Evolutionary conservation across 2,797 vertebrate genomes (phyloP).

Genomic region (Spinus pinus): DNA sequence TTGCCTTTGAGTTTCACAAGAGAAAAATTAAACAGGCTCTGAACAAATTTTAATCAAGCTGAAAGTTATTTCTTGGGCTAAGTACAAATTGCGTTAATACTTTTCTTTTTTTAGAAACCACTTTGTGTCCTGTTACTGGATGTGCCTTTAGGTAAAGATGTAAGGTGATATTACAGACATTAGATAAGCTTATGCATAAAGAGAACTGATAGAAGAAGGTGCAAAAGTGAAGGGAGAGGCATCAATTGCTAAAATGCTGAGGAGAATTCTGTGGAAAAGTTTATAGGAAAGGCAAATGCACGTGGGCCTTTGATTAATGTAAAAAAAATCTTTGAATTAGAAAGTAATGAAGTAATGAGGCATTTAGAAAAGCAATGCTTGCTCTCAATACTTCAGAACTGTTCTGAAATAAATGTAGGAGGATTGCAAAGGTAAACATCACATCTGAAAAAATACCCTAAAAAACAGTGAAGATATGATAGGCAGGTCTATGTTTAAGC

Average conservation of each 20-base stretch:
- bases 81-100: neutral
- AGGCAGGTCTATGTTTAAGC: neutral
- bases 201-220: neutral
- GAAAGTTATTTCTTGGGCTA: neutral
- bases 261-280: neutral
- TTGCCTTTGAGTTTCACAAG: neutral
- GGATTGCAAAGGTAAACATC: neutral
- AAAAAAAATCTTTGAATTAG: neutral
- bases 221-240: neutral
- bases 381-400: neutral
- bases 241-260: neutral
- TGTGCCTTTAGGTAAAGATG: neutral
- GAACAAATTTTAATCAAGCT: neutral
- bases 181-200: neutral
- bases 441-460: neutral
- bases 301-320: neutral
- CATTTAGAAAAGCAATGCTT: neutral
- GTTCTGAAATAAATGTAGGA: neutral
- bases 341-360: neutral
- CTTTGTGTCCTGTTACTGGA: neutral
- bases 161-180: neutral
- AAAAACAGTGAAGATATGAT: accelerated
- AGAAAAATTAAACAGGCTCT: neutral
- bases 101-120: neutral
- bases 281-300: neutral